Conservation (phyloP, 2,888 invertebrate genomes). For the Heliconius cydno region DNA sequence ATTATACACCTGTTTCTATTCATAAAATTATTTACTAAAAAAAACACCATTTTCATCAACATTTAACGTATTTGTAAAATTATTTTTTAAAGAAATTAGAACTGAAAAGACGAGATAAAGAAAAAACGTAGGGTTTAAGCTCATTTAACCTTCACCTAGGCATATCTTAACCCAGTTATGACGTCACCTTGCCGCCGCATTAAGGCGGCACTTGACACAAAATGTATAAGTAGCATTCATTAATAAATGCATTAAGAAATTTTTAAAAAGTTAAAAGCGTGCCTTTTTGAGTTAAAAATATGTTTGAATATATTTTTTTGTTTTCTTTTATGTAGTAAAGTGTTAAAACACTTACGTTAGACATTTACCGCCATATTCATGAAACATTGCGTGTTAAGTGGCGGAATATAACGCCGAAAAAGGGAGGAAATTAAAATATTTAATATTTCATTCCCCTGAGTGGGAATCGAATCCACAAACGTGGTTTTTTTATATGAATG, state of each 20-base stretch:
- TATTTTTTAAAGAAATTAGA: neutral
- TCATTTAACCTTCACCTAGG: constrained; percentile 29
- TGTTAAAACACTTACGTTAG: too few species aligned
- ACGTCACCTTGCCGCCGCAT: constrained; percentile 15
- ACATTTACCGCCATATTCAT: too few species aligned
- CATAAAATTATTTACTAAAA: neutral
- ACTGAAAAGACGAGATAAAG: constrained; percentile 8
- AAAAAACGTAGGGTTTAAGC: constrained; percentile 15
- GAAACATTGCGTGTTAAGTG: too few species aligned
- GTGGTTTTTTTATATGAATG: neutral
- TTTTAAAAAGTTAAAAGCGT: neutral
- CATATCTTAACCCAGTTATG: constrained; percentile 26
- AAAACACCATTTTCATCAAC: neutral
- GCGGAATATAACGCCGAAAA: too few species aligned
- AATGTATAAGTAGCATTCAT: constrained; percentile 15
- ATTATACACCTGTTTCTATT: neutral
- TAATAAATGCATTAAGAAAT: constrained; percentile 15
- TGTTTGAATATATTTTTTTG: neutral
- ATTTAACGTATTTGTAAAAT: neutral
- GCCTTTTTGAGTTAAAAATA: neutral
- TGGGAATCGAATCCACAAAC: neutral
- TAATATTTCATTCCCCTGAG: neutral
- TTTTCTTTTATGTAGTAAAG: too few species aligned
- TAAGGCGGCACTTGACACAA: constrained; percentile 21
- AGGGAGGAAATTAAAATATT: neutral